phyloP scores from a whole-genome alignment of 2,113 vertebrate genomes.

The Halichoeres trimaculatus region DNA sequence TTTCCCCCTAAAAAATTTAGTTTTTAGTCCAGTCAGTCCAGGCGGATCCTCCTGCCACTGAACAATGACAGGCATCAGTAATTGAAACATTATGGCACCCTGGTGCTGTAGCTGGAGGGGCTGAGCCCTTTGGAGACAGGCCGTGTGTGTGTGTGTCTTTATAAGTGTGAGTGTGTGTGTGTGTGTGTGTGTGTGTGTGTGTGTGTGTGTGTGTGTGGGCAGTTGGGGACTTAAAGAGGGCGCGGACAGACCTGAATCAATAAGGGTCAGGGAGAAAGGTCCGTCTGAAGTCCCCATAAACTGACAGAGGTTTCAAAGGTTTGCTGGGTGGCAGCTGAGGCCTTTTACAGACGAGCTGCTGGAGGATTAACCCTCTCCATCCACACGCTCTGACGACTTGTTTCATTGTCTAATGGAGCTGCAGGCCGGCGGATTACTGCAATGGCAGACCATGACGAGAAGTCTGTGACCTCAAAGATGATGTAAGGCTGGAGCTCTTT shows the following conservation, averaged over 20 bases:
- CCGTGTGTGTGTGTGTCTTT: not conserved
- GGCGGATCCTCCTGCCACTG: conserved; percentile 30
- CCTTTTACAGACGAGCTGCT: conserved; percentile 45
- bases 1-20: not conserved
- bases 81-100: conserved; percentile 66
- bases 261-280: conserved; percentile 62
- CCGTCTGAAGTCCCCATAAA: conserved; percentile 60
- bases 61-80: conserved; percentile 55
- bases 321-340: conserved; percentile 59
- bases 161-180: not conserved
- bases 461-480: conserved; percentile 46
- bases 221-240: conserved; percentile 36
- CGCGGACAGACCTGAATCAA: conserved; percentile 57
- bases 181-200: conserved; percentile 16
- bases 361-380: conserved; percentile 49
- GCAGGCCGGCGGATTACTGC: conserved; percentile 49
- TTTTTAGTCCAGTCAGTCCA: conserved; percentile 8
- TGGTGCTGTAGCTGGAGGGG: conserved; percentile 44
- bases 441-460: conserved; percentile 62
- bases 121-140: conserved; percentile 33
- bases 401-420: conserved; percentile 58
- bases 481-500: conserved; percentile 4
- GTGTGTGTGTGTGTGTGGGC: conserved; percentile 23
- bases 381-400: conserved; percentile 42
- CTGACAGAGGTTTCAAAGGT: conserved; percentile 58